Base-by-base conservation (phyloP, 2,888 invertebrate species). In the Drosophila demipolita region DNA sequence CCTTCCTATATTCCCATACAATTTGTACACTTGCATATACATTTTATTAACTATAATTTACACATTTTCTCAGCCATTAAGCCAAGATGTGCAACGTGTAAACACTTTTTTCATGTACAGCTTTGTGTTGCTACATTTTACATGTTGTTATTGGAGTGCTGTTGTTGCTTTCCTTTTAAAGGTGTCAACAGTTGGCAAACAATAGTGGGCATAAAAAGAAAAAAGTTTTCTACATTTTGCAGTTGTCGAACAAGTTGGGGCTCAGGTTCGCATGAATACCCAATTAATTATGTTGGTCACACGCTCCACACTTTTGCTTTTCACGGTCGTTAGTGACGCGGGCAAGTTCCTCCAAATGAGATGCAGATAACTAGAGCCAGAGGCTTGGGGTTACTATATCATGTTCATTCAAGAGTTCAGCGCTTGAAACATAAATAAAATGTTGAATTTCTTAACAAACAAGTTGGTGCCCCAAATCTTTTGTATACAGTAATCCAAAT, bases 221-320 rank as follows among this genome's bases (percentile, higher is more conserved):
- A 40, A 66, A 49, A 35, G 36, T 48, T 81, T 83, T 72, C 72
- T 85, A 80, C 78, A 72, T 69, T 59, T 72, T 64, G 71, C 69
- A 58, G 68, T 65, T 75, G 81, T 68, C 68, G 61, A 70, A 64
- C 75, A 58, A 60, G 68, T 72, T 61, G 55, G n/a, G 42, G 57
- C 60, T 50, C 66, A 55, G 52, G 76, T 59, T 67, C 69, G 83
- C 75, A 72, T 87, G 86, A 87, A 87, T 87, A 81, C 74, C 63
- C 77, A 87, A 87, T 87, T 87, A 86, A 86, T 87, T 82, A 86
- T 84, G 78, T 86, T 87, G 87, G 73, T 87, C 86, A 78, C 86
- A 87, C 86, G 86, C 86, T 87, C 75, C 72, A 78, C 71, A 86
- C 83, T 84, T 81, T 77, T 79, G 69, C 70, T 84, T 87, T 87